Base-by-base conservation (phyloP, 2,113 vertebrate genomes). In the Cervus canadensis region DNA sequence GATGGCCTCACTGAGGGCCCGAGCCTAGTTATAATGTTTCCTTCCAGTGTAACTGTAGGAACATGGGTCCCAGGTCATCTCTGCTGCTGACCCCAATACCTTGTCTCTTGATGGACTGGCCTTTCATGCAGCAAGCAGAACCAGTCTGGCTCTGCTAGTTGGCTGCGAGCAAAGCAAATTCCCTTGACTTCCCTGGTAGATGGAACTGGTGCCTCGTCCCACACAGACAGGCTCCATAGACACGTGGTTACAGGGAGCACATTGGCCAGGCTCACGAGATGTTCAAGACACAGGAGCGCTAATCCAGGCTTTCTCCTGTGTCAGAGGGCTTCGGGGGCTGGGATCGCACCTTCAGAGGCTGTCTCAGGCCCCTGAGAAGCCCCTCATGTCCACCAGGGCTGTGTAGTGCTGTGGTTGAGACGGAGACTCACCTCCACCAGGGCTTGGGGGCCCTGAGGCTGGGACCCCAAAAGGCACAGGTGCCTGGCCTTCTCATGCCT, bases 391-490 rank as follows among this genome's bases (percentile, higher is more conserved):
- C 16, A 60, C 11, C 16, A 43, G 23, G 86, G 52, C 33, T 3
- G 13, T 26, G 19, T 8, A 30, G 85, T 11, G 40, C 33, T 7
- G 4, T 71, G 6, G 25, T 16, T 36, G 52, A 40, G 12, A 26
- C 14, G 3, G 43, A 82, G 12, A 82, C 60, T 52, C 17, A 30
- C 40, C 19, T 52, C 48, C 17, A 14, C 25, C 16, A 12, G 25
- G n/a, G 7, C 8, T 16, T 36, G 16, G 30, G 2, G 21, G 6
- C 7, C 33, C 33, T 15, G 6, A 71, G 7, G 36, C 1, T 33
- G 74, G 33, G 40, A n/a, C 50, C 30, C n/a, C 50, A 30, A 57
- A 87, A 25, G 71, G 30, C 9, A 48, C 26, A 30, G 82, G 33
- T 26, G 19, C 36, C 4, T 45, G 19, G 40, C 21, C 28, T 93